Base-by-base conservation (phyloP, 2,888 invertebrate species). In the Cynaeus angustus region DNA sequence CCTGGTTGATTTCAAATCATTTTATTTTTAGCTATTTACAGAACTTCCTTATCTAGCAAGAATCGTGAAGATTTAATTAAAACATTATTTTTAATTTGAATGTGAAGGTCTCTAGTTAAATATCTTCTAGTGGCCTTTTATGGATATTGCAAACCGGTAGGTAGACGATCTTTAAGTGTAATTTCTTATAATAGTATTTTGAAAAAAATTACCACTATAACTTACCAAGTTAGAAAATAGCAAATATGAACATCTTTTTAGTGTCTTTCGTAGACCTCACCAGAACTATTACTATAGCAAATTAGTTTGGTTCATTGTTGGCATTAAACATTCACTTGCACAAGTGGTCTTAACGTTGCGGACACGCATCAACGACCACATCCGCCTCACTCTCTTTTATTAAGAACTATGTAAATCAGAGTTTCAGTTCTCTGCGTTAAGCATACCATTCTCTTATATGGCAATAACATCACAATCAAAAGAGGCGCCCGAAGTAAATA, bases 361-460 rank as follows among this genome's bases (percentile, higher is more conserved):
- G 80, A 80, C 80, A 80, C 79, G 80, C 80, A 80, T 80, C 80
- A 78, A 71, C 76, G 76, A 78, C 75, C 80, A 80, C 80, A 80
- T 80, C 80, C 80, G 79, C 77, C 72, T 78, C 71, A 71, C 71
- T 72, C 72, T 74, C 74, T 65, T 72, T 74, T 72, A 72, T 68
- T 62, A 69, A 75, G 70, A 72, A 52, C 71, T 68, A 67, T 66
- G 55, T 65, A 69, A 65, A 70, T 66, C 62, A 66, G 61, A 70
- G 50, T 70, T 70, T 70, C 56, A 61, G 37, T 61, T 56, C 48
- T 58, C 45, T 16, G 16, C 38, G 43, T 56, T 14, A 41, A 12
- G 6, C 14, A 56, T 28, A 59, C 45, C 33, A 59, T 56, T 56
- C 41, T 56, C 56, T 56, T 56, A 48, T 16, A 61, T 28, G 56